Evolutionary conservation across 2,888 invertebrate species (phyloP).

Genomic region (Tachystola acroxantha): DNA sequence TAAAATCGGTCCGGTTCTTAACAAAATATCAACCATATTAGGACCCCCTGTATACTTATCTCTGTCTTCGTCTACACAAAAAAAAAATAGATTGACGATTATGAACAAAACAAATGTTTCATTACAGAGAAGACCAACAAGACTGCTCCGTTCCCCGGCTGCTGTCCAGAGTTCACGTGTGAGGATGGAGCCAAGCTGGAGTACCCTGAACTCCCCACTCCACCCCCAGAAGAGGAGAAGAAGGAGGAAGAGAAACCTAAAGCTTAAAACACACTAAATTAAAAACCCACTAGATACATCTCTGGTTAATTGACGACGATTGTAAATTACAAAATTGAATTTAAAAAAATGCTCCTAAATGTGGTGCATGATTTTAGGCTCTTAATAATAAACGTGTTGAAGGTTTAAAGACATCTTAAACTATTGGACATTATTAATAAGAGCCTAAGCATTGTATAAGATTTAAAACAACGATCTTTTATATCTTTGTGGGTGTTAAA

Average conservation of each 20-base stretch:
- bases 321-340: slow-evolving; percentile 8
- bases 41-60: too few species aligned
- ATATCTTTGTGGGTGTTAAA: slow-evolving; percentile 18
- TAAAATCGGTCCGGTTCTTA: too few species aligned
- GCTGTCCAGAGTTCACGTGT: slow-evolving; percentile 92
- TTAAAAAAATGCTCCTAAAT: slow-evolving; percentile 6
- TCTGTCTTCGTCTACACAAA: too few species aligned
- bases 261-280: slow-evolving; percentile 37
- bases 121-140: slow-evolving; percentile 90
- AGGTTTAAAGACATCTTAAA: too few species aligned
- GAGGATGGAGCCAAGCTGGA: slow-evolving; percentile 91
- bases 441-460: too few species aligned
- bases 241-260: slow-evolving; percentile 57
- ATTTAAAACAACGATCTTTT: slow-evolving; percentile 1
- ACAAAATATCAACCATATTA: too few species aligned
- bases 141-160: slow-evolving; percentile 91
- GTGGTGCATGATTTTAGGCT: too few species aligned
- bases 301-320: background rate
- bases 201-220: slow-evolving; percentile 86
- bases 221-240: slow-evolving; percentile 53
- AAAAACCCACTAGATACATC: slow-evolving; percentile 9
- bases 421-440: too few species aligned
- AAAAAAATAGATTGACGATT: too few species aligned
- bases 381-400: too few species aligned
- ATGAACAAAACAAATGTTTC: too few species aligned